These are phyloP conservation scores for Pherbina coryleti DNA, from an alignment of 2,888 invertebrate species.

Conservation along the genomic window DNA sequence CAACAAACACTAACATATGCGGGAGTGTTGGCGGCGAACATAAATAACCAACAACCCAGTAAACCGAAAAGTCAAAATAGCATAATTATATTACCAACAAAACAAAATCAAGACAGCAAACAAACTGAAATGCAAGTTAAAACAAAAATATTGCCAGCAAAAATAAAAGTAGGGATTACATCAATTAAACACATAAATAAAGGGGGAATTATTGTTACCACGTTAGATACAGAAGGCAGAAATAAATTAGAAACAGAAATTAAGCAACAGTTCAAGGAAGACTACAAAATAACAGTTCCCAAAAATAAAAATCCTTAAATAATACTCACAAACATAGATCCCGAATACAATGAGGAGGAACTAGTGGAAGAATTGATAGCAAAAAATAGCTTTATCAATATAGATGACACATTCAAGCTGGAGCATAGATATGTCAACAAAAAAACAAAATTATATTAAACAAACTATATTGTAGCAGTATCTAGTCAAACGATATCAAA, in stretches of 20 bases:
- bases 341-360: too few relatives aligned
- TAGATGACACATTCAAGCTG: too few relatives aligned
- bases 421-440: too few relatives aligned
- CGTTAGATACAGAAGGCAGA: not conserved
- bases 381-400: too few relatives aligned
- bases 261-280: not conserved
- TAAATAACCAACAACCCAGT: not conserved
- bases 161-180: slow-evolving; percentile 6
- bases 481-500: too few relatives aligned
- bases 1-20: too few relatives aligned
- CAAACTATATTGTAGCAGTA: too few relatives aligned
- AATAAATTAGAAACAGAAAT: not conserved
- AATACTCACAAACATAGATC: not conserved
- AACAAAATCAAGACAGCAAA: not conserved
- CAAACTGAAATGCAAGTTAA: not conserved
- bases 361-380: not conserved
- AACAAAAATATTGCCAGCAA: not conserved
- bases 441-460: too few relatives aligned
- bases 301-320: not conserved
- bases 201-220: not conserved
- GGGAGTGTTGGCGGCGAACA: not conserved
- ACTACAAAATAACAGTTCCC: not conserved
- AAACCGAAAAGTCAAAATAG: not conserved
- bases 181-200: not conserved
- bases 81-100: not conserved